Evolutionary conservation across 2,797 vertebrate genomes (phyloP), one percentile per base, ranked within the genome.

Genomic region (Distichodus sexfasciatus): DNA sequence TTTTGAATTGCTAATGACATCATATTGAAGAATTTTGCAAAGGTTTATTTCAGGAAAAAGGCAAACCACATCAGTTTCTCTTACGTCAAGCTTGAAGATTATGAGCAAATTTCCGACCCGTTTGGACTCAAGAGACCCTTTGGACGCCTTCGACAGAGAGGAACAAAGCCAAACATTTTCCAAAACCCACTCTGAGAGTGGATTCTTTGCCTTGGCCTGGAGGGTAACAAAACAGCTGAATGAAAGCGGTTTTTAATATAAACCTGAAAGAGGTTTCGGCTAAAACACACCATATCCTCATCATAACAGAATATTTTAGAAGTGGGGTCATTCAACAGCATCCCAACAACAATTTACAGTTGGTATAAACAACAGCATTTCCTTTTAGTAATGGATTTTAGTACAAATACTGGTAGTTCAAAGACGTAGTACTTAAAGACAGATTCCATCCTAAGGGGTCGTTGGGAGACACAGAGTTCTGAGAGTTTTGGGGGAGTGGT

Each of bases 381-480:
- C 48, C 48, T 58, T 57, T 31, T 58, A 21, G 38, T 58, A 58
- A 58, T 58, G 55, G 55, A 58, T 28, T 58, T 58, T 58, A 40
- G 23, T 58, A 21, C 54, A 58, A 58, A 58, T 11, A 41, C 21
- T 24, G 21, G 12, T 11, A 28, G 21, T 41, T 58, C 35, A 41
- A 40, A 58, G 19, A 5, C 21, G 19, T 58, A 1, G 17, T 8
- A n/a, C 11, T 51, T 23, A 7, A 19, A 5, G 53, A 23, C 35
- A 19, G 35, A 58, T 40, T 40, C 26, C n/a, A n/a, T n/a, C n/a
- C n/a, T n/a, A n/a, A n/a, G n/a, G n/a, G n/a, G n/a, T n/a, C n/a
- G n/a, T n/a, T n/a, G n/a, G n/a, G n/a, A n/a, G n/a, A n/a, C n/a
- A n/a, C n/a, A n/a, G n/a, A n/a, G n/a, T n/a, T n/a, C n/a, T n/a